Evolutionary conservation across 2,113 vertebrate species (phyloP).

Genomic region (Cynoglossus semilaevis): DNA sequence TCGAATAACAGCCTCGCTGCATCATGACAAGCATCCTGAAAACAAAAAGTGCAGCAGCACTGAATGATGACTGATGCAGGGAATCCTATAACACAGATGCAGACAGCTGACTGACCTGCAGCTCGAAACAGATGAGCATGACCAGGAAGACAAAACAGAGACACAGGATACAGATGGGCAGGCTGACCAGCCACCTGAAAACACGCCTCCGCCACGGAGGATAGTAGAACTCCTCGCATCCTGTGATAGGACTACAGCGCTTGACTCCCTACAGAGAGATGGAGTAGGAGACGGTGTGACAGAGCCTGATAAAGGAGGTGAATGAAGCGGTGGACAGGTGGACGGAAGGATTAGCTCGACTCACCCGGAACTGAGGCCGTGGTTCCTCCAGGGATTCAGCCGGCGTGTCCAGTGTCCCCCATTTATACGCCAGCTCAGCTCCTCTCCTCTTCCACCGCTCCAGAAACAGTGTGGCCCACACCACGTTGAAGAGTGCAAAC

Average conservation of each 20-base stretch:
- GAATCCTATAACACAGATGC: background rate
- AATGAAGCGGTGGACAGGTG: background rate
- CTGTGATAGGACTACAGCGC: constrained; percentile 90
- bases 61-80: background rate
- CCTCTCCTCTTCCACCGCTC: constrained; percentile 96
- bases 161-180: constrained; percentile 90
- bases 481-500: constrained; percentile 94
- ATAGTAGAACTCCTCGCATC: constrained; percentile 91
- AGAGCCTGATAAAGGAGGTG: background rate
- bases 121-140: constrained; percentile 96
- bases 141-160: constrained; percentile 90
- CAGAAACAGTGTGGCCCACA: constrained; percentile 95
- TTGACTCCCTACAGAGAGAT: constrained; percentile 81
- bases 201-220: constrained; percentile 90
- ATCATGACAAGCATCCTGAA: too few species aligned
- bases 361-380: constrained; percentile 92
- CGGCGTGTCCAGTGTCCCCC: constrained; percentile 91
- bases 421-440: constrained; percentile 93
- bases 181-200: constrained; percentile 92
- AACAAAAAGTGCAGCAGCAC: background rate
- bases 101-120: constrained; percentile 81
- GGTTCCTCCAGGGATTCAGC: constrained; percentile 91
- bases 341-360: constrained; percentile 14
- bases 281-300: constrained; percentile 1
- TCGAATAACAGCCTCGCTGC: background rate